Evolutionary conservation across 2,113 vertebrate species (phyloP).

Genomic region (Isichthys henryi): DNA sequence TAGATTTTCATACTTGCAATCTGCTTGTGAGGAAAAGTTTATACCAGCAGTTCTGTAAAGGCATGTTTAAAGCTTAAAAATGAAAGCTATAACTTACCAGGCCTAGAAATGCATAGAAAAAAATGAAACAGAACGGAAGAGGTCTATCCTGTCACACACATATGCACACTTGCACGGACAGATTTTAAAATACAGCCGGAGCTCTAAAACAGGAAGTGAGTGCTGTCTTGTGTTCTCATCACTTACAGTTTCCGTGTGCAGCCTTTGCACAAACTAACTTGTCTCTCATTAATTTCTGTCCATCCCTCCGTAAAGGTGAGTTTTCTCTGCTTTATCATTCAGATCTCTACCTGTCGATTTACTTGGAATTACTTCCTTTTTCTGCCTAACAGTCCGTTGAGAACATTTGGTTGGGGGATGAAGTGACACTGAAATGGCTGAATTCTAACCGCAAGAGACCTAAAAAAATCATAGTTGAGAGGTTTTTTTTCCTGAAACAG

Average conservation of each 20-base stretch:
- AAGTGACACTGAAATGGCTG: background rate
- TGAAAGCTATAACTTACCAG: background rate
- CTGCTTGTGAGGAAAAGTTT: background rate
- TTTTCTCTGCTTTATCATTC: background rate
- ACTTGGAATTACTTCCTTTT: background rate
- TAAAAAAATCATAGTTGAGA: background rate
- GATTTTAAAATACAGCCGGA: background rate
- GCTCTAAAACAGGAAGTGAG: constrained; percentile 17
- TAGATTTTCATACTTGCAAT: background rate
- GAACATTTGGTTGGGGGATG: background rate
- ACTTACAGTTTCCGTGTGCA: constrained; percentile 4
- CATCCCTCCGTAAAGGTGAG: constrained; percentile 2
- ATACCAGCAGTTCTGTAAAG: background rate
- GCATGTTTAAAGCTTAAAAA: background rate
- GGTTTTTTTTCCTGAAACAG: background rate
- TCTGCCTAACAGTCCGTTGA: background rate
- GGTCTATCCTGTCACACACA: background rate
- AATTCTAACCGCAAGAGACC: background rate
- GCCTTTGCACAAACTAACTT: background rate
- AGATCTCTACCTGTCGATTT: background rate
- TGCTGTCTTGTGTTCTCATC: constrained; percentile 3
- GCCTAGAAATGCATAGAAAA: background rate
- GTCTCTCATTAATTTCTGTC: too few relatives aligned
- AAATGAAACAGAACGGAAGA: background rate
- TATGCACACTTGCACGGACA: background rate